Evolutionary conservation across 1,140 invertebrate genomes (phyloP).

Genomic region (Drosophila elegans): DNA sequence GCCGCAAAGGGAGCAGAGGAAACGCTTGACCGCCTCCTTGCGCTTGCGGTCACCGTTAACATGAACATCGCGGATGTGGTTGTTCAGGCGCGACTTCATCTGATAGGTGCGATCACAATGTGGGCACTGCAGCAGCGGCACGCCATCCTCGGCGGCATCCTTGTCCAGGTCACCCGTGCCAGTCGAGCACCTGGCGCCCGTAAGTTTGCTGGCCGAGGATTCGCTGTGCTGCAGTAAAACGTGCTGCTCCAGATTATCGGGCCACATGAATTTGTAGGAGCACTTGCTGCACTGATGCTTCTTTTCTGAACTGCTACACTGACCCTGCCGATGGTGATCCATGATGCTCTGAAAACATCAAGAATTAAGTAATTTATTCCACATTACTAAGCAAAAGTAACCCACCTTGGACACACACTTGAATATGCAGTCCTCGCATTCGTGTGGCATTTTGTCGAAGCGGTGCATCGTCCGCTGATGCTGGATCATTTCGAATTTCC

Average conservation of each 20-base stretch:
- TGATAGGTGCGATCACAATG: conserved; percentile 73
- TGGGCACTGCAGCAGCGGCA: conserved; percentile 82
- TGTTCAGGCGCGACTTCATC: conserved; percentile 70
- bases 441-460: conserved; percentile 73
- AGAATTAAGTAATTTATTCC: too few species aligned
- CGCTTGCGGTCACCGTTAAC: conserved; percentile 75
- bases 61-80: conserved; percentile 71
- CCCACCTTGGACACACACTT: conserved; percentile 73
- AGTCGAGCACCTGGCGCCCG: neutral
- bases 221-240: conserved; percentile 83
- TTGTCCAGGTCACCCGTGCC: conserved; percentile 57
- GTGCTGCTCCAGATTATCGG: conserved; percentile 85
- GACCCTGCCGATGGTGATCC: conserved; percentile 65
- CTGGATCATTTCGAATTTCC: conserved; percentile 78
- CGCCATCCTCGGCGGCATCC: conserved; percentile 53
- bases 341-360: conserved; percentile 59
- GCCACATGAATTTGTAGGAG: conserved; percentile 85
- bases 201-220: conserved; percentile 63
- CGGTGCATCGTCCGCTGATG: conserved; percentile 76
- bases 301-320: conserved; percentile 71
- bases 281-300: conserved; percentile 85
- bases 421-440: conserved; percentile 76
- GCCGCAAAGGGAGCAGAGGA: conserved; percentile 86
- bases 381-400: too few species aligned
- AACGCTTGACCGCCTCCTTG: conserved; percentile 68